These are phyloP conservation scores for Anolis carolinensis DNA, from an alignment of 2,113 vertebrate genomes.

Conservation along the genomic window DNA sequence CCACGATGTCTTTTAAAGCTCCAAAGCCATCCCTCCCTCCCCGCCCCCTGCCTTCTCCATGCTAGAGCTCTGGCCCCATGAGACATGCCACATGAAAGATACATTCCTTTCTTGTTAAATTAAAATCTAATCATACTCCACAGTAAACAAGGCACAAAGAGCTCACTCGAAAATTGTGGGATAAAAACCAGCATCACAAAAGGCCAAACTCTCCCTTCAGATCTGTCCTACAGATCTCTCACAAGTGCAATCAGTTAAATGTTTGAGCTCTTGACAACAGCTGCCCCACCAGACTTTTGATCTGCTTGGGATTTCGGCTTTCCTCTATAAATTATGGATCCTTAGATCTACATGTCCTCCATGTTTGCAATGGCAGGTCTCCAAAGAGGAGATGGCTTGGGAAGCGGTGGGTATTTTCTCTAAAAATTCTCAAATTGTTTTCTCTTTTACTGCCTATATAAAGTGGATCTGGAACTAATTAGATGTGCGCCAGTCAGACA, in stretches of 20 bases:
- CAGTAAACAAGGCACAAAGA: constrained; percentile 67
- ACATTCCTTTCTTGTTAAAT: constrained; percentile 63
- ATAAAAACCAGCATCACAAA: constrained; percentile 54
- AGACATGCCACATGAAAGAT: constrained; percentile 74
- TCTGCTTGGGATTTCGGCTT: constrained; percentile 58
- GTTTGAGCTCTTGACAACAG: constrained; percentile 65
- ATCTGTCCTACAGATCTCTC: constrained; percentile 48
- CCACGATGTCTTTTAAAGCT: constrained; percentile 48
- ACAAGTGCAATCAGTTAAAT: constrained; percentile 72
- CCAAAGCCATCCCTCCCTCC: constrained; percentile 37
- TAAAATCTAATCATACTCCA: constrained; percentile 70
- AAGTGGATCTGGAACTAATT: constrained; percentile 58
- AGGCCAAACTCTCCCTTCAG: constrained; percentile 48
- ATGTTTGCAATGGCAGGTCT: constrained; percentile 60
- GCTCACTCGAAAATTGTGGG: constrained; percentile 37
- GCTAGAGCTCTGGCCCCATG: constrained; percentile 60
- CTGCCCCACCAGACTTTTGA: constrained; percentile 60
- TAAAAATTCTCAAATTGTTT: constrained; percentile 50
- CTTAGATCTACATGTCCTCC: constrained; percentile 67
- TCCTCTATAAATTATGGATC: constrained; percentile 70
- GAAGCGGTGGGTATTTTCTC: constrained; percentile 61
- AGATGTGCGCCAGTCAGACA: constrained; percentile 23
- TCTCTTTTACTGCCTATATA: constrained; percentile 48
- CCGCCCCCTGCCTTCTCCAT: constrained; percentile 29
- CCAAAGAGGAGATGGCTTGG: constrained; percentile 43